A percentile compares a stretch with the other conserved stretches of the same genome.
Evolutionary conservation across 2,113 vertebrate genomes (phyloP).

Genomic region (Mungos mungo): DNA sequence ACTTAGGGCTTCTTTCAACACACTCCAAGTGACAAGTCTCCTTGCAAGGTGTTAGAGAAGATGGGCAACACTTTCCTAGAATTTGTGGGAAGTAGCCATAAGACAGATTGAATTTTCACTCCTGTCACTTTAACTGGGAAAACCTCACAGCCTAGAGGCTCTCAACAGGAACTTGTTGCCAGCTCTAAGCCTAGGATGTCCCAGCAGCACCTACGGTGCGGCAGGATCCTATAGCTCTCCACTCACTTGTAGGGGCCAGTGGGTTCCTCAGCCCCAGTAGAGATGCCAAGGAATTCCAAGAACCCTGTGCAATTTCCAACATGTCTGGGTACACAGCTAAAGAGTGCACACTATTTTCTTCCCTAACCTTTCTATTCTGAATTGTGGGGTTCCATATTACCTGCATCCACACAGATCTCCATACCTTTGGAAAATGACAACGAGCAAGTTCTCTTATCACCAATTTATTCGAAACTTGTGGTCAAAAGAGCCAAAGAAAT

Average conservation of each 20-base stretch:
- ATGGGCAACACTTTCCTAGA: background rate
- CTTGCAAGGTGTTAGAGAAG: background rate
- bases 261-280: background rate
- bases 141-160: background rate
- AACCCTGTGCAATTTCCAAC: background rate
- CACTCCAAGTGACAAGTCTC: background rate
- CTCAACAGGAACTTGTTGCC: background rate
- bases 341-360: background rate
- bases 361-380: background rate
- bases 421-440: slow-evolving; percentile 30
- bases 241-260: background rate
- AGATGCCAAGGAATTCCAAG: slow-evolving; percentile 3
- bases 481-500: slow-evolving; percentile 39
- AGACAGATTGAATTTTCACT: slow-evolving; percentile 10
- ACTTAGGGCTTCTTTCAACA: background rate
- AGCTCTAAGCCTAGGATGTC: background rate
- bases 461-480: slow-evolving; percentile 11
- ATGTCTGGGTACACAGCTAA: background rate
- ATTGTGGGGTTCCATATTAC: background rate
- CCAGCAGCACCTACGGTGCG: background rate
- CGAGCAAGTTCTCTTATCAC: background rate
- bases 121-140: background rate
- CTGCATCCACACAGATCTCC: background rate
- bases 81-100: background rate
- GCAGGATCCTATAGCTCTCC: background rate